Conservation (phyloP, 2,113 vertebrate species). For the Saiga tatarica region DNA sequence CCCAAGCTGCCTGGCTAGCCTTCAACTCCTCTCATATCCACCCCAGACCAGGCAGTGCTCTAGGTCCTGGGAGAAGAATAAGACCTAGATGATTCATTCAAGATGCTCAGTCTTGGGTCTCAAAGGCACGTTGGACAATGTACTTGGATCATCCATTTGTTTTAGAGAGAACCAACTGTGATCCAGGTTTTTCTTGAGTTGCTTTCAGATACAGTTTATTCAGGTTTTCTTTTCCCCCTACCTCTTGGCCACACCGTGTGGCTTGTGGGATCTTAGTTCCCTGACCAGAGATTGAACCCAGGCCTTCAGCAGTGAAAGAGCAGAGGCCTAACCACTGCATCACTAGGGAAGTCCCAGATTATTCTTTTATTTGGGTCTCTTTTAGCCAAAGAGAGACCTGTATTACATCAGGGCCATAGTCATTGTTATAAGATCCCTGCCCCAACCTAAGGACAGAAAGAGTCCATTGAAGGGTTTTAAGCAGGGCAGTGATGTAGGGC, state of each 20-base stretch:
- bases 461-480: background rate
- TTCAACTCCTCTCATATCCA: background rate
- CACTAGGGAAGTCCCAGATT: background rate
- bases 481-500: background rate
- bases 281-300: background rate
- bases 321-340: background rate
- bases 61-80: background rate
- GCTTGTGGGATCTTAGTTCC: background rate
- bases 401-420: background rate
- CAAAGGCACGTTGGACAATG: background rate
- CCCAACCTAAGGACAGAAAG: background rate
- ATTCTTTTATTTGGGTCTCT: background rate
- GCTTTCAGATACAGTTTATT: background rate
- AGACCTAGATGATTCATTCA: background rate
- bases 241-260: background rate
- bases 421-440: background rate
- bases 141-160: background rate
- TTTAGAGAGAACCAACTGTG: background rate
- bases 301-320: background rate
- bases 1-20: background rate
- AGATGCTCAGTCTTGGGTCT: background rate
- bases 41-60: background rate
- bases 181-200: background rate
- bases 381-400: background rate
- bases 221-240: no score